Evolutionary conservation across 2,797 vertebrate species (phyloP).

Genomic region (Champsocephalus esox): DNA sequence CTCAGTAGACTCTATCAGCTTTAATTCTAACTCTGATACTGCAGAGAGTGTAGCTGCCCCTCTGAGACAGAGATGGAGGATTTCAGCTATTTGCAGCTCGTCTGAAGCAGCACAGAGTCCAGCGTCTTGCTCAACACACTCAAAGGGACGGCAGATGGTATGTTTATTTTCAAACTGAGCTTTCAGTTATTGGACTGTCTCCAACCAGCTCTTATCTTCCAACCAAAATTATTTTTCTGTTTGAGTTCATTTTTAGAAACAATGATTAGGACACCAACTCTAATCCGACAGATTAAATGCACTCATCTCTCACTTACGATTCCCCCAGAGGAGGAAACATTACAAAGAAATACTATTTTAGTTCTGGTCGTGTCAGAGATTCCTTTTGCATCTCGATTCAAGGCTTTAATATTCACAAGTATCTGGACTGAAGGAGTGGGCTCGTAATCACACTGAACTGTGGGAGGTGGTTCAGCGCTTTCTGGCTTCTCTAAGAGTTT

Average conservation of each 20-base stretch:
- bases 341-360: slow-evolving; percentile 28
- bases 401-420: slow-evolving; percentile 32
- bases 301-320: neutral
- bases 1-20: slow-evolving; percentile 18
- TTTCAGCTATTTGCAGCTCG: slow-evolving; percentile 24
- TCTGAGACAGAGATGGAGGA: slow-evolving; percentile 2
- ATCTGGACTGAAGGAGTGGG: slow-evolving; percentile 22
- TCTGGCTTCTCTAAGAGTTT: slow-evolving; percentile 34
- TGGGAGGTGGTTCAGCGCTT: slow-evolving; percentile 43
- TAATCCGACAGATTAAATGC: neutral
- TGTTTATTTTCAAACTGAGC: slow-evolving; percentile 19
- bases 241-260: neutral
- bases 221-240: neutral
- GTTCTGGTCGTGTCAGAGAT: neutral
- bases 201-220: neutral
- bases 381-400: slow-evolving; percentile 3
- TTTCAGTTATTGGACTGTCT: slow-evolving; percentile 1
- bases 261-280: neutral
- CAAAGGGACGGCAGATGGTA: slow-evolving; percentile 17
- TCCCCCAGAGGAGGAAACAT: neutral
- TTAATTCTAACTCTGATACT: slow-evolving; percentile 22
- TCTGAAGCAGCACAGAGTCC: slow-evolving; percentile 6
- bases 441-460: slow-evolving; percentile 34
- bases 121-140: neutral
- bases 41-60: slow-evolving; percentile 9